Conservation (phyloP, 1,140 invertebrate genomes). For the Neocloeon triangulifer region DNA sequence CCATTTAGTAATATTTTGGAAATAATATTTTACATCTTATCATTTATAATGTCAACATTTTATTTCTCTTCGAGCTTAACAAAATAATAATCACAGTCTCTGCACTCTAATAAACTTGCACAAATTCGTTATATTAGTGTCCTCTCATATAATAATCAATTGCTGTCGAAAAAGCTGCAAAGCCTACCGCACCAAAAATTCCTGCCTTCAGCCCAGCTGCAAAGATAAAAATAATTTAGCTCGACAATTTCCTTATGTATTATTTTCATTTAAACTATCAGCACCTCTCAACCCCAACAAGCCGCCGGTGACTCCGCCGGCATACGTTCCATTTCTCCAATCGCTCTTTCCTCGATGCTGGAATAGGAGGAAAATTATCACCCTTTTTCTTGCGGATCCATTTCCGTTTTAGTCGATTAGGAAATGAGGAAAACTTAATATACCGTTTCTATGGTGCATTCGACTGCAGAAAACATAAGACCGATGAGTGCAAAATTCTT, state of each 20-base stretch:
- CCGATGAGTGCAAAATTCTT: slow-evolving; percentile 96
- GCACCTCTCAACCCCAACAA: slow-evolving; percentile 80
- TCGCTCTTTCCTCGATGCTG: slow-evolving; percentile 80
- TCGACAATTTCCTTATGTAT: too few species aligned
- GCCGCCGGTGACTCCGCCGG: slow-evolving; percentile 81
- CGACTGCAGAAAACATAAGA: slow-evolving; percentile 73
- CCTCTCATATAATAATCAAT: slow-evolving; percentile 90
- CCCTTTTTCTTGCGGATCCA: slow-evolving; percentile 1
- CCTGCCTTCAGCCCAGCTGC: slow-evolving; percentile 82
- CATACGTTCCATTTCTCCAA: slow-evolving; percentile 89
- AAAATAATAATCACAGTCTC: too few species aligned
- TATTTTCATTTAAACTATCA: slow-evolving; percentile 3
- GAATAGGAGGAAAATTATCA: slow-evolving; percentile 13
- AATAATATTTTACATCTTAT: too few species aligned
- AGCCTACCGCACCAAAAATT: slow-evolving; percentile 74
- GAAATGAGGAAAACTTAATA: slow-evolving; percentile 11
- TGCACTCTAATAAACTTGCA: not conserved
- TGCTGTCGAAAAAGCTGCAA: slow-evolving; percentile 83
- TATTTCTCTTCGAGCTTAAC: too few species aligned
- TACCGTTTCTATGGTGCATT: slow-evolving; percentile 80
- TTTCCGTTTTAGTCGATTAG: slow-evolving; percentile 5
- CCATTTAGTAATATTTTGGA: too few species aligned
- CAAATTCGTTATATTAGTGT: not conserved
- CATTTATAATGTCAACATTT: too few species aligned
- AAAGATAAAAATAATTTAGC: slow-evolving; percentile 16